Conservation (phyloP, 1,140 invertebrate genomes). For the Microplitis demolitor region DNA sequence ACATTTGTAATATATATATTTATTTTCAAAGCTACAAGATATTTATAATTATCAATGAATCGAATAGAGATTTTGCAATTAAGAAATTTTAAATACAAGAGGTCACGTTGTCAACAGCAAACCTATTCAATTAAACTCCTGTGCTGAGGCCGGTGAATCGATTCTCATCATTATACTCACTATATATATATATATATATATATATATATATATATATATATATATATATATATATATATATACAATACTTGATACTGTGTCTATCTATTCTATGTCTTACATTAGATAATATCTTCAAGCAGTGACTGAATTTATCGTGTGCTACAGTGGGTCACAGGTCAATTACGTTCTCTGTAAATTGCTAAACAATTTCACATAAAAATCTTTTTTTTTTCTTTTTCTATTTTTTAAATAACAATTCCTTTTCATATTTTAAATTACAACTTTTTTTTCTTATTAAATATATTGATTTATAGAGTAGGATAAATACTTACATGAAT, state of each 20-base stretch:
- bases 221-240: too few species aligned
- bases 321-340: conserved; percentile 11
- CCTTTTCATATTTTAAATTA: background rate
- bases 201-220: too few species aligned
- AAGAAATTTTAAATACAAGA: background rate
- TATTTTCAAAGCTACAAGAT: background rate
- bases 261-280: too few species aligned
- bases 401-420: background rate
- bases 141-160: background rate
- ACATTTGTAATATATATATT: too few species aligned
- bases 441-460: too few species aligned
- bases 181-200: too few species aligned
- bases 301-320: conserved; percentile 14
- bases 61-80: background rate
- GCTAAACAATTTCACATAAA: background rate
- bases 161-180: conserved; percentile 1
- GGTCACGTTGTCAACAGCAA: conserved; percentile 1
- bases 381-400: background rate
- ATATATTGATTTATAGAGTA: too few species aligned
- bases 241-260: too few species aligned
- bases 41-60: background rate
- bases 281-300: conserved; percentile 5
- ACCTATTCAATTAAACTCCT: conserved; percentile 1
- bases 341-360: conserved; percentile 15
- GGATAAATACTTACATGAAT: too few species aligned